Percentiles rank a stretch among this genome's conserved stretches.
Conservation (phyloP, 30 jellyfish, hydroid and myxozoan genomes). For the Turritopsis dohrnii region DNA sequence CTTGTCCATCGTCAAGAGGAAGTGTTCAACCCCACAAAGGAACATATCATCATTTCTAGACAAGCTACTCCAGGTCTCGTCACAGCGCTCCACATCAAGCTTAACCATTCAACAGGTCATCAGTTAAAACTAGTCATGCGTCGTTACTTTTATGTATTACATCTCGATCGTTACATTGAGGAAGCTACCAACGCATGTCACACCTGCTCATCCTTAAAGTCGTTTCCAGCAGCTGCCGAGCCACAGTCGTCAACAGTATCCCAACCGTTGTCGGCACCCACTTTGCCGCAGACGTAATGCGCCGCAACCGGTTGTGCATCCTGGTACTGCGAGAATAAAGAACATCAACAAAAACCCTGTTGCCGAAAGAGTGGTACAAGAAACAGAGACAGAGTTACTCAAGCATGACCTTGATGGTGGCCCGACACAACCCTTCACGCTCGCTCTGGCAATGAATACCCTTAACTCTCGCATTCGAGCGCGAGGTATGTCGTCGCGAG, state of each 20-base stretch:
- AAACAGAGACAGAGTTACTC: slow-evolving; percentile 36
- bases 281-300: slow-evolving; percentile 45
- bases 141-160: slow-evolving; percentile 38
- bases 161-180: slow-evolving; percentile 25
- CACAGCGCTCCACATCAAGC: slow-evolving; percentile 46
- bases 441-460: slow-evolving; percentile 33
- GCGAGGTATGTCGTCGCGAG: slow-evolving; percentile 35
- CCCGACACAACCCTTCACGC: slow-evolving; percentile 6
- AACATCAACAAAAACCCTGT: slow-evolving; percentile 43
- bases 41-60: slow-evolving; percentile 30
- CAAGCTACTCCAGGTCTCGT: slow-evolving; percentile 32
- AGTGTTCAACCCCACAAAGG: slow-evolving; percentile 8
- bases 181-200: slow-evolving; percentile 21
- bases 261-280: slow-evolving; percentile 33
- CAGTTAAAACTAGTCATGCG: slow-evolving; percentile 26
- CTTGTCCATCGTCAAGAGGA: background rate
- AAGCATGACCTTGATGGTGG: slow-evolving; percentile 26
- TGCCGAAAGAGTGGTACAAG: slow-evolving; percentile 51
- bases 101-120: slow-evolving; percentile 29
- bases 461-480: slow-evolving; percentile 41
- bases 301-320: slow-evolving; percentile 38
- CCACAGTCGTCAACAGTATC: background rate
- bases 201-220: slow-evolving; percentile 18
- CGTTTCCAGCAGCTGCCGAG: slow-evolving; percentile 12
- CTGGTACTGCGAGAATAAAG: slow-evolving; percentile 29